Base-by-base conservation (phyloP, 2,797 vertebrate genomes). In the Fistularia tabacaria region DNA sequence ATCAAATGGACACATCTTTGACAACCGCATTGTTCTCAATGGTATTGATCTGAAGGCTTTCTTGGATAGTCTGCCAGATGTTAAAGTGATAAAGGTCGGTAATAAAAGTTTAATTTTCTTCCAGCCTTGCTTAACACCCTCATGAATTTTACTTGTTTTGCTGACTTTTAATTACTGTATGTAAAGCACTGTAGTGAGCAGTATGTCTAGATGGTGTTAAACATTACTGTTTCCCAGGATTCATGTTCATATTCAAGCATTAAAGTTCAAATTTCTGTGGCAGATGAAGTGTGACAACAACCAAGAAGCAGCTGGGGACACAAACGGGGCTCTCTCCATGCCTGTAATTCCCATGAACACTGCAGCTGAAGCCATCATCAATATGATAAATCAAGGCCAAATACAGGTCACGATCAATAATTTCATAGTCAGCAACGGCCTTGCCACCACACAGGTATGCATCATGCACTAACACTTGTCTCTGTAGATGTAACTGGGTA, bases 271-370 rank as follows among this genome's bases (percentile, higher is more conserved):
- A 54, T 7, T 3, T 48, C 10, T 36, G 72, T 25, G 36, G 13
- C 64, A 99, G 97, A 97, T 99, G 94, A 98, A 99, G 68, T 95
- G 93, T 62, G 97, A 98, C 64, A 90, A 90, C 38, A 91, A 92
- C 36, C 94, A 93, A 85, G 97, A 99, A 50, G 69, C 87, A 1
- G 43, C 86, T 1, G 75, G 61, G 0, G 97, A 99, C 9, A 90
- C 85, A 60, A 96, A 93, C 3, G 92, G 93, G 0, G 90, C 95
- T 51, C 92, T 99, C 60, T 96, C 93, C 55, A 97, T 99, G 97
- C 97, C 96, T 0, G 94, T 99, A 38, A 98, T 99, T 86, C 97
- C 97, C 5, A 98, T 99, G 97, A 99, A 99, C 88, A 97, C 96
- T 0, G 97, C 97, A 63, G 97, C 97, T 38, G 97, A 99, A 86